Evolutionary conservation across 2,888 invertebrate genomes (phyloP).

Genomic region (Phasia obesa): DNA sequence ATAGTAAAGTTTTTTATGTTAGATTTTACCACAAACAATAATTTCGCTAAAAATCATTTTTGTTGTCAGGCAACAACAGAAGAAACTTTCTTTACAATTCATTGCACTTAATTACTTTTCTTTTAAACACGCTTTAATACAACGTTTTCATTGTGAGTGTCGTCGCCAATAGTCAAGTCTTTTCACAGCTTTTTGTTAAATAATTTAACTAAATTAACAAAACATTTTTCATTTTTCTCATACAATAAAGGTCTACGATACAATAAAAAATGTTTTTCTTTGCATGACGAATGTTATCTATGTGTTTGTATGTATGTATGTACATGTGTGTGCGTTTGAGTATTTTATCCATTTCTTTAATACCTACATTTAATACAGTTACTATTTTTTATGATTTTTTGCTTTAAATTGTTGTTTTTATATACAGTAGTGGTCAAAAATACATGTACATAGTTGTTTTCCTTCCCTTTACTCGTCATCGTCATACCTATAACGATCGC

Average conservation of each 20-base stretch:
- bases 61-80: conserved; percentile 28
- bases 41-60: conserved; percentile 22
- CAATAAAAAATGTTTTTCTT: conserved; percentile 50
- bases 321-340: not conserved
- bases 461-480: too few relatives aligned
- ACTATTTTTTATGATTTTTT: conserved; percentile 56
- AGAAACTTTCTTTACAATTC: conserved; percentile 55
- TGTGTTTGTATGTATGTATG: too few relatives aligned
- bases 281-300: conserved; percentile 1
- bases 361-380: conserved; percentile 61
- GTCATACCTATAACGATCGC: too few relatives aligned
- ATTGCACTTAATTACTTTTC: conserved; percentile 46
- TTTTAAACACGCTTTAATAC: conserved; percentile 21
- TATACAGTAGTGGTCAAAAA: not conserved
- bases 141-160: conserved; percentile 13
- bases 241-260: conserved; percentile 44
- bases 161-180: conserved; percentile 28
- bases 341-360: conserved; percentile 41
- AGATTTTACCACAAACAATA: not conserved
- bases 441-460: too few relatives aligned
- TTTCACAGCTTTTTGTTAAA: conserved; percentile 54
- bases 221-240: conserved; percentile 48
- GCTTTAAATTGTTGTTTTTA: conserved; percentile 47
- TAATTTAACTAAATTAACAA: conserved; percentile 66
- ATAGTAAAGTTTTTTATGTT: not conserved